These are phyloP conservation scores for Tyto alba DNA, from an alignment of 2,113 vertebrate species.

Conservation along the genomic window DNA sequence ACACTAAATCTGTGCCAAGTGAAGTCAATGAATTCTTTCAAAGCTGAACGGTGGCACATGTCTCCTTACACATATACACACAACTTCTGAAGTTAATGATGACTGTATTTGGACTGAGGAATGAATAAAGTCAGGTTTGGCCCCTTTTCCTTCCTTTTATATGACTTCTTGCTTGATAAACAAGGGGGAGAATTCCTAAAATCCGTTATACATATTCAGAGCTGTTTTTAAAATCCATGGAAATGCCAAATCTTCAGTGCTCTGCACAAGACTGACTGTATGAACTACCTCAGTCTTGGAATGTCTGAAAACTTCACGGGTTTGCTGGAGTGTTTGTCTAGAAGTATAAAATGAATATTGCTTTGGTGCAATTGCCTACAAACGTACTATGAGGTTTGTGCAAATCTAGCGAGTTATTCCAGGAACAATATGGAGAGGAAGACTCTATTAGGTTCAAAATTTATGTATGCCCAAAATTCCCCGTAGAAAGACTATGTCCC, in stretches of 20 bases:
- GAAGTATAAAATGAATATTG: background rate
- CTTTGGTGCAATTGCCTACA: background rate
- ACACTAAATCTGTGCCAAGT: background rate
- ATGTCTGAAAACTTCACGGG: background rate
- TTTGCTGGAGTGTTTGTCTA: background rate
- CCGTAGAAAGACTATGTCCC: background rate
- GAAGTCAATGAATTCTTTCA: background rate
- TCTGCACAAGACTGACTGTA: background rate
- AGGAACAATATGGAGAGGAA: background rate
- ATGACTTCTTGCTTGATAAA: background rate
- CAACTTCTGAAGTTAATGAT: background rate
- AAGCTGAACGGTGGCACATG: background rate
- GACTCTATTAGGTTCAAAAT: background rate
- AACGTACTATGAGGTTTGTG: background rate
- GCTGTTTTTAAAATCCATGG: background rate
- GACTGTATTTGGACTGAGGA: background rate
- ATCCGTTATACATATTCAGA: background rate
- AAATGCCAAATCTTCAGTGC: background rate
- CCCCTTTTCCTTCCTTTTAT: background rate
- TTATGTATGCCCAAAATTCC: background rate
- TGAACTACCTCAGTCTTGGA: background rate
- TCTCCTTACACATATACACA: background rate
- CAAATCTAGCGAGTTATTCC: background rate
- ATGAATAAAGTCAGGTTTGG: background rate
- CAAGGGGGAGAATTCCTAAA: background rate